Percentiles rank a stretch among this genome's conserved stretches.
These are phyloP conservation scores for Anoura caudifer DNA, from an alignment of 2,113 vertebrate genomes.

Conservation along the genomic window DNA sequence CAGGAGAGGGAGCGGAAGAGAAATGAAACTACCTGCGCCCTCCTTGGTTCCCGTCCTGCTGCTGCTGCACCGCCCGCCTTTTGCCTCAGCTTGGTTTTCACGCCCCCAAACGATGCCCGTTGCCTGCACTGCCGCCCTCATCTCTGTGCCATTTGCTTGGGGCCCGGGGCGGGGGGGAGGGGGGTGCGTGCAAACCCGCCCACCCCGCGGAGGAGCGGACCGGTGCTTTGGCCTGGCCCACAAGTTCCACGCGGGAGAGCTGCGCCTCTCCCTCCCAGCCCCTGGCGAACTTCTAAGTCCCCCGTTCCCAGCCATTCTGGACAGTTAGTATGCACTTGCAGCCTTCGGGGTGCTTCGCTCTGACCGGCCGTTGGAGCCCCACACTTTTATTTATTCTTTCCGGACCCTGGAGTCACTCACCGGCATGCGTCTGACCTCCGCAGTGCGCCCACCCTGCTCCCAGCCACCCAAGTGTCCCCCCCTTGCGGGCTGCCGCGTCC, in stretches of 20 bases:
- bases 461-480: slow-evolving; percentile 43
- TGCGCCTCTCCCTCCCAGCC: neutral
- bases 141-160: slow-evolving; percentile 33
- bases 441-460: slow-evolving; percentile 62
- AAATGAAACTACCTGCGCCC: slow-evolving; percentile 68
- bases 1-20: slow-evolving; percentile 50
- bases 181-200: neutral
- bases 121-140: slow-evolving; percentile 40
- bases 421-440: slow-evolving; percentile 58
- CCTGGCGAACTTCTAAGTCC: neutral
- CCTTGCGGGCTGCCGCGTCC: slow-evolving; percentile 21
- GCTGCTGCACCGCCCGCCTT: slow-evolving; percentile 71
- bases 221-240: slow-evolving; percentile 34
- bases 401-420: slow-evolving; percentile 61
- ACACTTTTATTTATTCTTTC: slow-evolving; percentile 84
- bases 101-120: slow-evolving; percentile 45
- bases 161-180: neutral
- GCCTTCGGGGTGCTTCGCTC: slow-evolving; percentile 41
- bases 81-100: slow-evolving; percentile 58
- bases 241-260: neutral
- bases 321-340: slow-evolving; percentile 52
- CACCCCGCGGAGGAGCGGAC: neutral
- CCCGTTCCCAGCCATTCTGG: slow-evolving; percentile 21
- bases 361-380: slow-evolving; percentile 42
- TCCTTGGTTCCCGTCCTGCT: slow-evolving; percentile 54